These are phyloP conservation scores for Pheosia tremula DNA, from an alignment of 2,888 invertebrate species.

Conservation along the genomic window DNA sequence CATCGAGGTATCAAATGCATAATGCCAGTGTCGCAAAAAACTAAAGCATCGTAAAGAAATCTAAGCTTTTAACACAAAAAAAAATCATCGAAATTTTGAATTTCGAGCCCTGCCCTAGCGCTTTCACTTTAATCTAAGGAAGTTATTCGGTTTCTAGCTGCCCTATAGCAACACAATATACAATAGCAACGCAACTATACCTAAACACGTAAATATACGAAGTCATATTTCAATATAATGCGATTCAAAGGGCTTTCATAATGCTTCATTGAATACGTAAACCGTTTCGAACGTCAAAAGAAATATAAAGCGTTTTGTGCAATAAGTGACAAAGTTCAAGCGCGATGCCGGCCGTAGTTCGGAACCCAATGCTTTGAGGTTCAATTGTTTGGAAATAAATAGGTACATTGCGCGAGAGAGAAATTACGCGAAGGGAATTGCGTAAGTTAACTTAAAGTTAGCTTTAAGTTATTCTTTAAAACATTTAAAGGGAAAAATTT, in stretches of 20 bases:
- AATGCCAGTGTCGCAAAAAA: too few relatives aligned
- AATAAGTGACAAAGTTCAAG: slow-evolving; percentile 38
- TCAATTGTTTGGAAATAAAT: slow-evolving; percentile 51
- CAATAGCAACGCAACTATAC: background rate
- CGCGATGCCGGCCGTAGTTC: slow-evolving; percentile 17
- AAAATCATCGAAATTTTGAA: too few relatives aligned
- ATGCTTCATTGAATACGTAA: slow-evolving; percentile 8
- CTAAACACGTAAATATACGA: background rate
- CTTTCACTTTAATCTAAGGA: too few relatives aligned
- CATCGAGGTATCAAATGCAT: too few relatives aligned
- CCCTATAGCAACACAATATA: background rate
- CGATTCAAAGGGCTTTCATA: slow-evolving; percentile 14
- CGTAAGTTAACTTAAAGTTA: background rate
- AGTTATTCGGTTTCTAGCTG: background rate
- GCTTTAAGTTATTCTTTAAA: too few relatives aligned
- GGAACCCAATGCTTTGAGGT: slow-evolving; percentile 35
- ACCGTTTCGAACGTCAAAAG: slow-evolving; percentile 20
- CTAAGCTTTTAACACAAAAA: too few relatives aligned
- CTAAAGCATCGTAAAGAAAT: too few relatives aligned
- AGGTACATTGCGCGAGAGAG: slow-evolving; percentile 33
- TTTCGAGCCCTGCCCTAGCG: too few relatives aligned
- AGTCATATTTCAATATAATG: slow-evolving; percentile 13
- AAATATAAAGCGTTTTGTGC: slow-evolving; percentile 27
- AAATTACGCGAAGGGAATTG: slow-evolving; percentile 14
- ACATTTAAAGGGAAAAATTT: too few relatives aligned